Percentiles rank a stretch among this genome's conserved stretches.
phyloP scores from a whole-genome alignment of 2,113 vertebrate species.

The Herpetotheres cachinnans region DNA sequence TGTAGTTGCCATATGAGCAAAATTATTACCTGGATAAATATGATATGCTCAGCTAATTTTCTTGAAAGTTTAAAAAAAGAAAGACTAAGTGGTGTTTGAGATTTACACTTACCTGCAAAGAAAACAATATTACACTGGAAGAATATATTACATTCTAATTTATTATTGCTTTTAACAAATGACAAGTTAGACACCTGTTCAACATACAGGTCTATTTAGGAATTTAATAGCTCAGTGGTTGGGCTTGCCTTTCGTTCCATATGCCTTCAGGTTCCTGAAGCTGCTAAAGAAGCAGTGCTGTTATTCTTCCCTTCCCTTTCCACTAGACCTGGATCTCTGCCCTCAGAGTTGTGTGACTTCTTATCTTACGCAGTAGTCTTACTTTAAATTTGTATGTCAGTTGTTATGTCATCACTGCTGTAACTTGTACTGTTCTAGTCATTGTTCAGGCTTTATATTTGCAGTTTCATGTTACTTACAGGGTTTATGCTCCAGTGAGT shows the following conservation, averaged over 20 bases:
- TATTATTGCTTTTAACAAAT: background rate
- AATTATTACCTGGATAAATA: background rate
- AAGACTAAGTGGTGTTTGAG: background rate
- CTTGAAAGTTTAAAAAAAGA: background rate
- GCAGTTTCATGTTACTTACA: background rate
- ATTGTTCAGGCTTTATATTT: background rate
- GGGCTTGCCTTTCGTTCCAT: background rate
- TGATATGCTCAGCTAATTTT: background rate
- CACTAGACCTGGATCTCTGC: background rate
- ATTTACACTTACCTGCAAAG: background rate
- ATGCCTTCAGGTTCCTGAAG: background rate
- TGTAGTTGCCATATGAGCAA: background rate
- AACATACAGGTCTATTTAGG: background rate
- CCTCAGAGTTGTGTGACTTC: background rate
- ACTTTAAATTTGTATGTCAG: background rate
- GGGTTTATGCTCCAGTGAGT: background rate
- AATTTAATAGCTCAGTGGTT: background rate
- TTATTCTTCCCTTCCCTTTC: background rate
- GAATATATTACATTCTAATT: background rate
- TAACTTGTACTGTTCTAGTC: background rate
- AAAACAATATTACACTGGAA: background rate
- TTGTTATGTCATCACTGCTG: background rate
- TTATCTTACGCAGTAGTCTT: background rate
- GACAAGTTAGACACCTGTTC: background rate
- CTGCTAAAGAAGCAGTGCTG: background rate